A percentile compares a stretch with the other conserved stretches of the same genome.
Conservation (phyloP, 2,888 invertebrate species). For the Ormyrus pomaceus region DNA sequence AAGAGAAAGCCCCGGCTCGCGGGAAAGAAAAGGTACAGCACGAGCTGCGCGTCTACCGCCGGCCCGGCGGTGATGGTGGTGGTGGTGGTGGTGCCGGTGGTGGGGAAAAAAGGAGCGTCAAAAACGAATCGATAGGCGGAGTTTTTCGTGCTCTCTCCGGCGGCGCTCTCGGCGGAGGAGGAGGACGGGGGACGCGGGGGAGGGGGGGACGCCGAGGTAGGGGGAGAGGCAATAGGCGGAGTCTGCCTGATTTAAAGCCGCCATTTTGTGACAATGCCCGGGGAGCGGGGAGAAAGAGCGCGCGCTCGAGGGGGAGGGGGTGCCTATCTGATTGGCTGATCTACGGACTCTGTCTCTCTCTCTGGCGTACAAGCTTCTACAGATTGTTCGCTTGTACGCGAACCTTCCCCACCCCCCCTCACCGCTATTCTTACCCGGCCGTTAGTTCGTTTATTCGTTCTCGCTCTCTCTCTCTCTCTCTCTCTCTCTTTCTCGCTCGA, state of each 20-base stretch:
- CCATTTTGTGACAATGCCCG: constrained; percentile 75
- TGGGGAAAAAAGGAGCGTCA: constrained; percentile 69
- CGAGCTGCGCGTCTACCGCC: neutral
- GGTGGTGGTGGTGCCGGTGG: constrained; percentile 1
- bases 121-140: constrained; percentile 76
- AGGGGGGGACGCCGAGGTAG: neutral
- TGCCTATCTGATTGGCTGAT: constrained; percentile 76
- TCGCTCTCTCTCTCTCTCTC: constrained; percentile 1
- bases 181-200: constrained; percentile 35
- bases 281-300: neutral
- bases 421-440: constrained; percentile 41
- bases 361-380: constrained; percentile 74
- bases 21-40: neutral
- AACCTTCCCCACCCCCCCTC: constrained; percentile 54
- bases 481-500: neutral
- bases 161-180: constrained; percentile 58
- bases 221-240: constrained; percentile 71
- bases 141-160: constrained; percentile 70
- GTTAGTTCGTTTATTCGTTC: constrained; percentile 35
- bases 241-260: constrained; percentile 75
- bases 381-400: constrained; percentile 74
- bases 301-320: constrained; percentile 67
- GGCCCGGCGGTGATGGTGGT: neutral
- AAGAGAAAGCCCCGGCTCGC: constrained; percentile 8
- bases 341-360: constrained; percentile 51